Evolutionary conservation across 2,113 vertebrate genomes (phyloP).

Genomic region (Pseudorasbora parva): DNA sequence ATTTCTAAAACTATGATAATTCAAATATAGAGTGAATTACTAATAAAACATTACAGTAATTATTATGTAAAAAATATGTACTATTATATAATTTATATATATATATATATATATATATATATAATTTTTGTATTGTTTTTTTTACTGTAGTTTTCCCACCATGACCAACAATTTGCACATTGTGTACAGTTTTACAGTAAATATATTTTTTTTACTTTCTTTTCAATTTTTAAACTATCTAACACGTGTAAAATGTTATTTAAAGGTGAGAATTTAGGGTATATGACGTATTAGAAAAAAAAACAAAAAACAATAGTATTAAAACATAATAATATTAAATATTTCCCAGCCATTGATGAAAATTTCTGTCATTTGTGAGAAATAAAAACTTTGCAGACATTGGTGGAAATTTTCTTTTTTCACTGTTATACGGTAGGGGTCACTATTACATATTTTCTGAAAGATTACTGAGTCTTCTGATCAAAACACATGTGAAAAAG

Average conservation of each 20-base stretch:
- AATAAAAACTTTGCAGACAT: no score
- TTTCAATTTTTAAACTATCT: neutral
- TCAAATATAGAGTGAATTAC: neutral
- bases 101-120: no score
- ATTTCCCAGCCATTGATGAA: no score
- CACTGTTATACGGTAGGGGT: no score
- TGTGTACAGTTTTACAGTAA: neutral
- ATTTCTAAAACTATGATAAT: no score
- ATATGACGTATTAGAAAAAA: neutral
- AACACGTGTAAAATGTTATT: neutral
- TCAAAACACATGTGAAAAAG: no score
- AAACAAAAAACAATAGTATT: neutral
- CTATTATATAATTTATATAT: no score
- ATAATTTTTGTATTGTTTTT: neutral
- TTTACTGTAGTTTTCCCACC: neutral
- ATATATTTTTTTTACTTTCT: neutral
- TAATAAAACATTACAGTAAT: neutral
- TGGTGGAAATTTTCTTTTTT: no score
- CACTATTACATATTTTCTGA: no score
- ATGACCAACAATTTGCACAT: neutral
- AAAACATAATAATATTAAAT: no score
- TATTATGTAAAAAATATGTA: neutral
- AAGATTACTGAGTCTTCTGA: no score
- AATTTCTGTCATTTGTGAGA: no score
- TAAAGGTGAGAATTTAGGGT: neutral